Evolutionary conservation across 2,113 vertebrate species (phyloP).

Genomic region (Rhinolophus sinicus): DNA sequence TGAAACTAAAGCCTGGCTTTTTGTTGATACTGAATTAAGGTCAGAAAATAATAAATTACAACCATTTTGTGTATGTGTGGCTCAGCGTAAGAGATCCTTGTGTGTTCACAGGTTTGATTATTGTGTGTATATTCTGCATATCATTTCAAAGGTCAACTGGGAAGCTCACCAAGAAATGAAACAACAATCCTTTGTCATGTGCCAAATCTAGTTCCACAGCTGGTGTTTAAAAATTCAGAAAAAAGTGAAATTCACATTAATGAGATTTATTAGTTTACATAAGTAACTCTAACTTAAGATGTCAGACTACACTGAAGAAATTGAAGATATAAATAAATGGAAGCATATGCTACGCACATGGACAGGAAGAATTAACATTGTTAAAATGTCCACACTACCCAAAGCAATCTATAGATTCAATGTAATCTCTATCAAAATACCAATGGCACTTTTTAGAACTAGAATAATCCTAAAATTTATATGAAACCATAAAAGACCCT

Average conservation of each 20-base stretch:
- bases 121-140: background rate
- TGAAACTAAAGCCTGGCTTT: slow-evolving; percentile 20
- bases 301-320: background rate
- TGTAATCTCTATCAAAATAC: no score
- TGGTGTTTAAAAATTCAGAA: slow-evolving; percentile 53
- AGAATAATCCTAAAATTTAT: no score
- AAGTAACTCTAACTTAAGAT: slow-evolving; percentile 5
- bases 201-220: slow-evolving; percentile 11
- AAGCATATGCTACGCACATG: no score
- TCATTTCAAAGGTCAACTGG: background rate
- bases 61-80: background rate
- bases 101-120: background rate
- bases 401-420: no score
- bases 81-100: background rate
- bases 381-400: no score
- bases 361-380: no score
- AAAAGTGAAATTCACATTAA: background rate
- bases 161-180: slow-evolving; percentile 35
- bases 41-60: slow-evolving; percentile 31
- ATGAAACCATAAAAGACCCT: no score
- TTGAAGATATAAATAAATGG: no score
- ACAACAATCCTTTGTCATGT: background rate
- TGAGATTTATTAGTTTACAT: background rate
- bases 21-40: slow-evolving; percentile 35
- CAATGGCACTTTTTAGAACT: no score